Conservation (phyloP, 2,888 invertebrate genomes). For the Eupeodes luniger region DNA sequence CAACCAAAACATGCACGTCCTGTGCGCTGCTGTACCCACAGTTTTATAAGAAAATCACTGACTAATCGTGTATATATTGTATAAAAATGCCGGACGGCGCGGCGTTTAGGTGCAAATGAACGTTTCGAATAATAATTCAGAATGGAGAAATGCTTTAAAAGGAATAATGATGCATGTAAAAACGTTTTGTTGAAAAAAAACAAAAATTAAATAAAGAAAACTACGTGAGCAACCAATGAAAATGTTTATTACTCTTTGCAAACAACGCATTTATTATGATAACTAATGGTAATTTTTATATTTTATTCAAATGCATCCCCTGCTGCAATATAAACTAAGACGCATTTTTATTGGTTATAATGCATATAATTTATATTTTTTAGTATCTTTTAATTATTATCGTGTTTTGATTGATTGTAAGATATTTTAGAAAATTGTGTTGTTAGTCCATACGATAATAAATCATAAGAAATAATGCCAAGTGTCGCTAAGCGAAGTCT, state of each 20-base stretch:
- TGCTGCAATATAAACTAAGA: not conserved
- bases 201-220: slow-evolving; percentile 23
- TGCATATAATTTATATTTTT: not conserved
- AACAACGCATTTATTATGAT: not conserved
- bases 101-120: slow-evolving; percentile 68
- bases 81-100: slow-evolving; percentile 62
- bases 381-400: not conserved
- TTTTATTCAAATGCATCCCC: not conserved
- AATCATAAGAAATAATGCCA: too few relatives aligned
- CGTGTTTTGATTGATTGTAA: not conserved
- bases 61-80: slow-evolving; percentile 55
- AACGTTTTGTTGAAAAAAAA: not conserved
- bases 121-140: slow-evolving; percentile 65
- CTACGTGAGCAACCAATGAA: slow-evolving; percentile 34
- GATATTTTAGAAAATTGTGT: too few relatives aligned
- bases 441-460: too few relatives aligned
- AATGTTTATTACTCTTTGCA: not conserved
- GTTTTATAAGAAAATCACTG: slow-evolving; percentile 71
- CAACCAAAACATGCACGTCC: slow-evolving; percentile 53
- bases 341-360: not conserved
- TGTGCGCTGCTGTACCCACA: slow-evolving; percentile 46
- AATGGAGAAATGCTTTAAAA: slow-evolving; percentile 36
- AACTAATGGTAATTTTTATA: not conserved
- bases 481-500: too few relatives aligned
- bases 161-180: slow-evolving; percentile 42